Conservation (phyloP, 2,113 vertebrate genomes). For the Solenodon paradoxus region DNA sequence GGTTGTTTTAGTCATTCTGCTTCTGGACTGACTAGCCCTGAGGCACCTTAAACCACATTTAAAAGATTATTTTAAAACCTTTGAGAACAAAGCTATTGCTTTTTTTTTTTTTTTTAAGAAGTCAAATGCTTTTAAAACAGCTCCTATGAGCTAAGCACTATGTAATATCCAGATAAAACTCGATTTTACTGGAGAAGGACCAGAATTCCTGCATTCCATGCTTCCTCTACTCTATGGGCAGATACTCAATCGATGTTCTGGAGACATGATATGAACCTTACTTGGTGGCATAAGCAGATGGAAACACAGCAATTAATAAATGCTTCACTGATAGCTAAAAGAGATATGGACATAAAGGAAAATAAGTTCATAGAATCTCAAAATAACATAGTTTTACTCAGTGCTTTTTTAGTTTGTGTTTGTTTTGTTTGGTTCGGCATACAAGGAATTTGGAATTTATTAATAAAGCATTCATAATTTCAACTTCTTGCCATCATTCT, state of each 20-base stretch:
- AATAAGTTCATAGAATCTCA: background rate
- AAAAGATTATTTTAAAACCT: background rate
- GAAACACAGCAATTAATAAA: background rate
- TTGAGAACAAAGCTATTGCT: background rate
- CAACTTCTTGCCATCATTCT: background rate
- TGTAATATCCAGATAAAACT: background rate
- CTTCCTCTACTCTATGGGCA: background rate
- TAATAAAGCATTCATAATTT: background rate
- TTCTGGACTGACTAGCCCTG: background rate
- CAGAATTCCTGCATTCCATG: background rate
- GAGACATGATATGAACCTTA: background rate
- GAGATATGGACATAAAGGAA: background rate
- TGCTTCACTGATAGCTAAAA: background rate
- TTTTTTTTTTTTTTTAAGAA: constrained; percentile 33
- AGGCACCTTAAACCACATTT: background rate
- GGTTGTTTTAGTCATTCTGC: background rate
- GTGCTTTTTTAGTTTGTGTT: background rate
- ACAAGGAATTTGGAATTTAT: background rate
- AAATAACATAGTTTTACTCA: background rate
- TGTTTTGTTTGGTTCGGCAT: background rate
- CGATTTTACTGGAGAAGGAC: background rate
- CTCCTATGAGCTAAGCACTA: background rate
- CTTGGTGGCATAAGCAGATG: background rate
- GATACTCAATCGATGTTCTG: background rate
- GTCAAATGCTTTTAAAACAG: background rate